These are phyloP conservation scores for Tapera naevia DNA, from an alignment of 2,797 vertebrate genomes.

Conservation along the genomic window DNA sequence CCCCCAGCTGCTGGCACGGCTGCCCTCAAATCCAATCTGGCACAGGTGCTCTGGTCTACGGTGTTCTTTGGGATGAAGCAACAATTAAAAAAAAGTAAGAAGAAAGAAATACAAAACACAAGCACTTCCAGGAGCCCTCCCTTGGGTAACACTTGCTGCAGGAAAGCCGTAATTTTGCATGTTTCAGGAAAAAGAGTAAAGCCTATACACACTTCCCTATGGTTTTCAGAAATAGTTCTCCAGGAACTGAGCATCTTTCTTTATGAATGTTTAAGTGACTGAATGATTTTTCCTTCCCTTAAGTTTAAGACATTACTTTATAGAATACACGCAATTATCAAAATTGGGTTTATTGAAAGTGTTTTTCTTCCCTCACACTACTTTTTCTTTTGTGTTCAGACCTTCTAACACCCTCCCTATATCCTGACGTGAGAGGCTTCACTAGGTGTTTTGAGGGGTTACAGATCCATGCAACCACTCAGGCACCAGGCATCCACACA, in stretches of 20 bases:
- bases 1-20: accelerated
- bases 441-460: accelerated
- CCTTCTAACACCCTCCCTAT: neutral
- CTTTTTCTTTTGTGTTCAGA: neutral
- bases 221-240: neutral
- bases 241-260: neutral
- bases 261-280: neutral
- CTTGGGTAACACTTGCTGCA: neutral
- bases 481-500: accelerated
- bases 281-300: neutral
- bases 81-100: neutral
- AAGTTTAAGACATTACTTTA: neutral
- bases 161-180: neutral
- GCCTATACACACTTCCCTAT: neutral
- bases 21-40: accelerated
- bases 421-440: neutral
- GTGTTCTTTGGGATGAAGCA: neutral
- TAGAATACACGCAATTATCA: neutral
- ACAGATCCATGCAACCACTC: accelerated
- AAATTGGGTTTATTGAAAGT: neutral
- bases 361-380: neutral
- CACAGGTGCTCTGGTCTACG: neutral
- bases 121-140: neutral
- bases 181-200: neutral
- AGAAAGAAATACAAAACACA: neutral